Evolutionary conservation across 2,888 invertebrate species (phyloP), one percentile per base, ranked within the genome.

Genomic region (Idaea aversata): DNA sequence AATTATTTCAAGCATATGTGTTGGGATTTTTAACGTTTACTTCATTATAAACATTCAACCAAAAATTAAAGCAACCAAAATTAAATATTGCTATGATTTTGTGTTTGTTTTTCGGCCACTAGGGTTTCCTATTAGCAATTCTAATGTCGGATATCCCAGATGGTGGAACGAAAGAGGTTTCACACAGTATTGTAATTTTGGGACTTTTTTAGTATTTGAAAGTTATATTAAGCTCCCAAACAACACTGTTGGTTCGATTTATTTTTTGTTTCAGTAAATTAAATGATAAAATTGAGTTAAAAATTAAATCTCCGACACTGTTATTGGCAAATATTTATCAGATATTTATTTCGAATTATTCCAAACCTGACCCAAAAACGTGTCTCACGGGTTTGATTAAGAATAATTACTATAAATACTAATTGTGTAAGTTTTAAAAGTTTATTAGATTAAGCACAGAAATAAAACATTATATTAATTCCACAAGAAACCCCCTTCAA

Each of bases 31-130:
- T 35, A 58, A 61, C 64, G 13, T 60, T 60, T 10, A 59, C 36
- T 47, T 61, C 63, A 36, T 57, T 57, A 64, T 62, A 68, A 64
- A 25, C 34, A 60, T 25, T 25, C 15, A 60, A 34, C 16, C 4
- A 60, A 16, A 68, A 66, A 66, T 71, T 71, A 73, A 80, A 81
- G 77, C 78, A 77, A 79, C 68, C 73, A 67, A 71, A 72, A 71
- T 73, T 77, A 75, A 77, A 81, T 77, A 82, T 82, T 77, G 78
- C 76, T 80, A 79, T 78, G 13, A 47, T 77, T 72, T 66, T 67
- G 70, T 78, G 80, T 77, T 81, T 80, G 77, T 79, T 77, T 82
- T 80, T 81, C 80, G 76, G 77, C 75, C 71, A 67, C 65, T 67
- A 68, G 67, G 73, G 71, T 65, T 65, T 64, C 70, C 68, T 71